These are phyloP conservation scores for Oligia strigilis DNA, from an alignment of 2,888 invertebrate genomes.

Conservation along the genomic window DNA sequence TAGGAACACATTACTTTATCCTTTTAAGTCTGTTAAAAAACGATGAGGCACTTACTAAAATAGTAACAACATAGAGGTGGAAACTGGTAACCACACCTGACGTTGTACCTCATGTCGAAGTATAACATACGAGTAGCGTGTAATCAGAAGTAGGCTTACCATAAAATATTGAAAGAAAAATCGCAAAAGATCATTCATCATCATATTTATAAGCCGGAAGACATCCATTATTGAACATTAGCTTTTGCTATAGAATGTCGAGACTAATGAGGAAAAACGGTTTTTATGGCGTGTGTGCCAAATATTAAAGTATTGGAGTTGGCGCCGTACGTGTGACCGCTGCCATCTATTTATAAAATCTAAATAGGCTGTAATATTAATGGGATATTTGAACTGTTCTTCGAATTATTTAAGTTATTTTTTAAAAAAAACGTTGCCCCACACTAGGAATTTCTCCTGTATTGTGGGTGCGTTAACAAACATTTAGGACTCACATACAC, in stretches of 20 bases:
- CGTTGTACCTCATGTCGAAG: background rate
- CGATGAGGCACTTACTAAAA: background rate
- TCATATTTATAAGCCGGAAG: slow-evolving; percentile 53
- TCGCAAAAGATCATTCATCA: slow-evolving; percentile 51
- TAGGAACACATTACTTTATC: background rate
- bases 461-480: too few species aligned
- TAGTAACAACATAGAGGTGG: background rate
- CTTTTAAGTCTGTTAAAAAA: background rate
- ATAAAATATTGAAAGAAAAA: slow-evolving; percentile 46
- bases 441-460: too few species aligned
- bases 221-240: slow-evolving; percentile 52
- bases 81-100: background rate
- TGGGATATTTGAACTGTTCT: background rate
- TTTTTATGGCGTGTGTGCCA: slow-evolving; percentile 42
- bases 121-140: slow-evolving; percentile 9
- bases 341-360: background rate
- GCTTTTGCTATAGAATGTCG: slow-evolving; percentile 43
- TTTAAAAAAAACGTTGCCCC: too few species aligned
- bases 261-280: slow-evolving; percentile 57
- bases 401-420: background rate
- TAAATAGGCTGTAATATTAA: background rate
- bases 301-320: slow-evolving; percentile 32
- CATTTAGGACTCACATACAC: too few species aligned
- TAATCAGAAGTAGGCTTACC: slow-evolving; percentile 24
- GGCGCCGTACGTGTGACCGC: slow-evolving; percentile 15